Percentiles rank a stretch among this genome's conserved stretches.
These are phyloP conservation scores for Mythimna ferrago DNA, from an alignment of 2,888 invertebrate genomes.

Conservation along the genomic window DNA sequence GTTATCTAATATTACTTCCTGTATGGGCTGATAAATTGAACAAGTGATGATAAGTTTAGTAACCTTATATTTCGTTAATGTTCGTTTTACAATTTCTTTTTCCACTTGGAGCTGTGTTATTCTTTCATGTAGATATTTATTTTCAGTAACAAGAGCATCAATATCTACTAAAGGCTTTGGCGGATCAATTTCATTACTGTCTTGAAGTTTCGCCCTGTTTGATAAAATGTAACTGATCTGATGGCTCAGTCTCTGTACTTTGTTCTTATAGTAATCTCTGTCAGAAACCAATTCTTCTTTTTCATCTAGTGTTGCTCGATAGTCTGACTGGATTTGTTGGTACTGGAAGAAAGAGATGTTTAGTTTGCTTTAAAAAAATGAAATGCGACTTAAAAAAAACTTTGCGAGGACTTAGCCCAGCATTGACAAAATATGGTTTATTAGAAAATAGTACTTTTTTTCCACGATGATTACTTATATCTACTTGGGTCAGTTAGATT, in stretches of 20 bases:
- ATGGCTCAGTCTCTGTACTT: slow-evolving; percentile 95
- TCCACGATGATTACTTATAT: too few relatives aligned
- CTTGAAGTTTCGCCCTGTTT: slow-evolving; percentile 85
- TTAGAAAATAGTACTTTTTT: too few relatives aligned
- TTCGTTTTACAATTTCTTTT: slow-evolving; percentile 93
- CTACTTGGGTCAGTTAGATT: too few relatives aligned
- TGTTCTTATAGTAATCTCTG: slow-evolving; percentile 95
- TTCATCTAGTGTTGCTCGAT: slow-evolving; percentile 95
- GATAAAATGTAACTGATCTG: slow-evolving; percentile 92
- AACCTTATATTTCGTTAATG: slow-evolving; percentile 94
- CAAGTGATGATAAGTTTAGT: slow-evolving; percentile 13
- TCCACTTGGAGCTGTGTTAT: slow-evolving; percentile 95
- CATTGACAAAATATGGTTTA: too few relatives aligned
- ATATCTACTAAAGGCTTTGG: slow-evolving; percentile 92
- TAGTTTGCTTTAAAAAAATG: background rate
- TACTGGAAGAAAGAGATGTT: slow-evolving; percentile 85
- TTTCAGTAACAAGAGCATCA: slow-evolving; percentile 95
- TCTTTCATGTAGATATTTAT: slow-evolving; percentile 95
- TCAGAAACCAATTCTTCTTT: slow-evolving; percentile 96
- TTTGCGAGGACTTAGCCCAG: too few relatives aligned
- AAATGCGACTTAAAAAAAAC: background rate
- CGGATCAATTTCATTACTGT: slow-evolving; percentile 71
- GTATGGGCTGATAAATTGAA: slow-evolving; percentile 4
- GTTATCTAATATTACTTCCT: slow-evolving; percentile 36
- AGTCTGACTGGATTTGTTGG: slow-evolving; percentile 93